Base-by-base conservation (phyloP, 2,113 vertebrate species). In the Serinus canaria region DNA sequence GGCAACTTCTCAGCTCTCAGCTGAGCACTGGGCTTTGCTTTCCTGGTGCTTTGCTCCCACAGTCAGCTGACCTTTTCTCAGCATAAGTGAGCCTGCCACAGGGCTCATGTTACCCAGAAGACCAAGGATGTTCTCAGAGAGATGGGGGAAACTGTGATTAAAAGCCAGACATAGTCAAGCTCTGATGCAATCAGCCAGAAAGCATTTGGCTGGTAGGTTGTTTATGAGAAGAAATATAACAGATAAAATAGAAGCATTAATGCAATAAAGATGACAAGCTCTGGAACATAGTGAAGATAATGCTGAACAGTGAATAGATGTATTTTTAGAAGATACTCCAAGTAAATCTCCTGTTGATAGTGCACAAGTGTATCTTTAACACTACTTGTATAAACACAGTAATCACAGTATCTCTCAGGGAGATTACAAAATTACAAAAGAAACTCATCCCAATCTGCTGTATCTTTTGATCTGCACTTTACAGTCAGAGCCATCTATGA, bases 81-180 rank as follows among this genome's bases (percentile, higher is more conserved):
- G 73, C 83, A 55, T 50, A 81, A 73, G 86, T 86, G 90, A 94
- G 52, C 90, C 86, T 93, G 85, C 94, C 92, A 96, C 83, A 95
- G 87, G 92, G 81, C 93, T 96, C 67, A 56, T 75, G 64, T 39
- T 92, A 90, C 83, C 74, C 94, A 83, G 85, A 93, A 94, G 68
- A 87, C 86, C 74, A 79, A 50, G 89, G 82, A 69, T 60, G 50
- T 89, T 94, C 94, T 95, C 70, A 64, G 73, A 89, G 81, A 78
- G 27, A 77, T 78, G 84, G 35, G 35, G 50, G 64, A 79, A 87
- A 73, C 49, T 88, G 53, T 81, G 64, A 56, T 76, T 86, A 88
- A 90, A 92, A 85, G 47, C 66, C 86, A 94, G 69, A 41, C 19
- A 19, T 85, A 83, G 73, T 53, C 55, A 74, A 73, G 85, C 58